Percentiles rank a stretch among this genome's conserved stretches.
phyloP scores from a whole-genome alignment of 2,888 invertebrate genomes.

The Caenorhabditis sp. region DNA sequence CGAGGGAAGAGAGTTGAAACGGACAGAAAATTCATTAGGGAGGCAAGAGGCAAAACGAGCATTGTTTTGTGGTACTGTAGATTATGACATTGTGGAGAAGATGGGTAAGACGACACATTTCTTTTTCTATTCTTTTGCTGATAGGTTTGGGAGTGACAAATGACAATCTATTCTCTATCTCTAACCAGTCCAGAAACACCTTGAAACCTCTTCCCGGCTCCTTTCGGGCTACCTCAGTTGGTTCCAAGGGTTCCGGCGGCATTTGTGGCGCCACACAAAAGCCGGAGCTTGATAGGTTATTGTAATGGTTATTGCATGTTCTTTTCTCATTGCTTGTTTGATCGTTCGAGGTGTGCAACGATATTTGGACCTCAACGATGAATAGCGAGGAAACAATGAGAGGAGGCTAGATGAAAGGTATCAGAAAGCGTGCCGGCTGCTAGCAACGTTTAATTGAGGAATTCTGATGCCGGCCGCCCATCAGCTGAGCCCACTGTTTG shows the following conservation, averaged over 20 bases:
- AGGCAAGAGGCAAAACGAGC: constrained; percentile 33
- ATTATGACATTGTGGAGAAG: constrained; percentile 51
- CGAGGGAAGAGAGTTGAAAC: constrained; percentile 28
- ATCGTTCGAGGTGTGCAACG: constrained; percentile 39
- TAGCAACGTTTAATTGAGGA: constrained; percentile 49
- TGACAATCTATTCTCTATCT: background rate
- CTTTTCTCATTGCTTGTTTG: constrained; percentile 45
- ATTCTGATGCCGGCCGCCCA: constrained; percentile 44
- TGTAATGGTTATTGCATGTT: constrained; percentile 46
- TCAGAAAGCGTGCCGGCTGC: constrained; percentile 52
- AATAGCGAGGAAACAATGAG: constrained; percentile 57
- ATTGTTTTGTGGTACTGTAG: constrained; percentile 62
- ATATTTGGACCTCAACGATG: constrained; percentile 55
- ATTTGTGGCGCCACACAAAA: constrained; percentile 25
- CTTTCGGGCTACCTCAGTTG: background rate
- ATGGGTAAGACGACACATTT: constrained; percentile 14
- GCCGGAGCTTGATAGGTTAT: constrained; percentile 53
- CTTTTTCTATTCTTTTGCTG: constrained; percentile 17
- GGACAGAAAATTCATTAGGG: constrained; percentile 61
- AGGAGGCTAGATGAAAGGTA: constrained; percentile 58
- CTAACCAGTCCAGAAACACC: no score
- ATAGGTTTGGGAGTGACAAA: background rate
- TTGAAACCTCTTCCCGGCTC: background rate
- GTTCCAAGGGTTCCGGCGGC: constrained; percentile 43
- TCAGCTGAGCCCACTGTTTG: constrained; percentile 56